phyloP scores from a whole-genome alignment of 2,797 vertebrate species.

The Pseudomugil gertrudae region DNA sequence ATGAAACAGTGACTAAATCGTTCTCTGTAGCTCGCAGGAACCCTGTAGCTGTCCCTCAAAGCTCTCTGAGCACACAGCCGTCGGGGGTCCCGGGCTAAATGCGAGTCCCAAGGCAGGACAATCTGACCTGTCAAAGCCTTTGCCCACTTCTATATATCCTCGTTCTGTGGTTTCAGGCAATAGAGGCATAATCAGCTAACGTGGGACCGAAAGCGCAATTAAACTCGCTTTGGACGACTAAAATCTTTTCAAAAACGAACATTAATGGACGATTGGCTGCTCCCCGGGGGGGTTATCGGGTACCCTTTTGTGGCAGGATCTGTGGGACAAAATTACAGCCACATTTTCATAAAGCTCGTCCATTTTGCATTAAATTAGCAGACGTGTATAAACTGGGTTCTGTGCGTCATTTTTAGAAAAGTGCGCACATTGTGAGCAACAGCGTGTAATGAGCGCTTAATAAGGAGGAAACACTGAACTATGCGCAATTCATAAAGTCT shows the following conservation, averaged over 20 bases:
- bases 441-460: constrained; percentile 13
- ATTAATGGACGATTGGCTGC: constrained; percentile 77
- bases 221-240: constrained; percentile 84
- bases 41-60: constrained; percentile 88
- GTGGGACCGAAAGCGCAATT: constrained; percentile 89
- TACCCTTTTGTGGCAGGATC: constrained; percentile 76
- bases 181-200: constrained; percentile 85
- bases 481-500: no score
- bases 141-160: constrained; percentile 78
- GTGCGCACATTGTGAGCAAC: neutral
- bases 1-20: constrained; percentile 97
- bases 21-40: constrained; percentile 85
- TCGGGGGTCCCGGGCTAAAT: constrained; percentile 81
- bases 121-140: constrained; percentile 86
- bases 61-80: constrained; percentile 78
- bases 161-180: constrained; percentile 78
- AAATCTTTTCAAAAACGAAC: constrained; percentile 76
- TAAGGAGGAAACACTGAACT: no score
- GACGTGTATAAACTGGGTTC: constrained; percentile 34
- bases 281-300: constrained; percentile 70
- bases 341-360: constrained; percentile 54
- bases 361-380: constrained; percentile 44
- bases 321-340: constrained; percentile 65
- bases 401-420: constrained; percentile 18
- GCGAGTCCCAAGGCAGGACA: constrained; percentile 82